Conservation (phyloP, 2,888 invertebrate species). For the Sphaerophoria rueppellii region DNA sequence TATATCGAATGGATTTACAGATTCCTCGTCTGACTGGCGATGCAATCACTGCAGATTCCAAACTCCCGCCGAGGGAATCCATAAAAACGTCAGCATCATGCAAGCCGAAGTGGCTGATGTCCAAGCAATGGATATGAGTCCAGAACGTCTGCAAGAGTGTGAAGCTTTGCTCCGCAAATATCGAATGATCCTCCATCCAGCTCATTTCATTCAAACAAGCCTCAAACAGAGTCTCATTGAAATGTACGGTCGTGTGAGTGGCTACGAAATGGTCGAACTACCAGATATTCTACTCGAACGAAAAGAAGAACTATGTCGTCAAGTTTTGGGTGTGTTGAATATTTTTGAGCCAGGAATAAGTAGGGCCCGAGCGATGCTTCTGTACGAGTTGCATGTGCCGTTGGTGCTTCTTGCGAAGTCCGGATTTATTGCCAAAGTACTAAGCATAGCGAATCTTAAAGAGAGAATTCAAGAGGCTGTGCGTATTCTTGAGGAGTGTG, state of each 20-base stretch:
- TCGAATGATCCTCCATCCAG: conserved; percentile 88
- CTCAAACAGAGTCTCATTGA: conserved; percentile 88
- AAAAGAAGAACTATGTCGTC: conserved; percentile 88
- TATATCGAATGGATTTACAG: conserved; percentile 67
- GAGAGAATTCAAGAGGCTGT: conserved; percentile 86
- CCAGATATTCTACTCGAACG: conserved; percentile 88
- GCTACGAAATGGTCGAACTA: conserved; percentile 87
- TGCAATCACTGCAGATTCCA: conserved; percentile 85
- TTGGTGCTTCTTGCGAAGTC: conserved; percentile 87
- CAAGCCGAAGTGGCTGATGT: conserved; percentile 87
- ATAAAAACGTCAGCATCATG: conserved; percentile 85
- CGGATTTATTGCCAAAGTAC: conserved; percentile 84
- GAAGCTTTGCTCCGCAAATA: conserved; percentile 87
- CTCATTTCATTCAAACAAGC: conserved; percentile 87
- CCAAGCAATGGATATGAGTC: conserved; percentile 84
- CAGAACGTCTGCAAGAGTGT: conserved; percentile 85
- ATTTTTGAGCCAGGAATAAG: conserved; percentile 90
- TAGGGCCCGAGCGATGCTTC: conserved; percentile 89
- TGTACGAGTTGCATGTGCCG: conserved; percentile 92
- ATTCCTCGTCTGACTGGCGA: conserved; percentile 78
- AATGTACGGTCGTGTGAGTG: conserved; percentile 90
- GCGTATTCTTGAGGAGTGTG: conserved; percentile 85
- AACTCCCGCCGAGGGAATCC: conserved; percentile 85
- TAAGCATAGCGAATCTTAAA: conserved; percentile 85
- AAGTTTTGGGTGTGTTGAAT: conserved; percentile 87